Evolutionary conservation across 2,797 vertebrate species (phyloP).

Genomic region (Dendrocincla tyrannina): DNA sequence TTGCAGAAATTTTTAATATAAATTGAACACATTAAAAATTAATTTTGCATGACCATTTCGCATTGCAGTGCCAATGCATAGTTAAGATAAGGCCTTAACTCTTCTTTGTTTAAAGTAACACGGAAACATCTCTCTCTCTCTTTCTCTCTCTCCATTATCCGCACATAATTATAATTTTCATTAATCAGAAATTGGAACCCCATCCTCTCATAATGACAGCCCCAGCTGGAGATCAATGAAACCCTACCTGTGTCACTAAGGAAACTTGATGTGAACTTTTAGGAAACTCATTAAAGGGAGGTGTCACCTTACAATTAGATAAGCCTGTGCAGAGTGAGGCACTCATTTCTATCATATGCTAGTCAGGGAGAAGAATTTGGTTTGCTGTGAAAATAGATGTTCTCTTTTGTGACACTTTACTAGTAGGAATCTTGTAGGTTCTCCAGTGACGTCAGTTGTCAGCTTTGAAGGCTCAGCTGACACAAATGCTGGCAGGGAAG

Average conservation of each 20-base stretch:
- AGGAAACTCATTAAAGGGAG: constrained; percentile 87
- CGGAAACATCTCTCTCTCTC: constrained; percentile 68
- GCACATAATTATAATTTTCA: constrained; percentile 83
- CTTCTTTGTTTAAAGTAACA: constrained; percentile 85
- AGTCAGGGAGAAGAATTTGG: constrained; percentile 74
- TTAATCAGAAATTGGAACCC: constrained; percentile 79
- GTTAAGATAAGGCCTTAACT: constrained; percentile 85
- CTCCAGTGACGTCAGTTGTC: constrained; percentile 67
- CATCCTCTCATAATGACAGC: constrained; percentile 65
- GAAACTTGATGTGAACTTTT: constrained; percentile 81
- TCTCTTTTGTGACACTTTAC: background rate
- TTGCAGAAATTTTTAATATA: constrained; percentile 89
- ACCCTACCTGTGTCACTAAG: constrained; percentile 81
- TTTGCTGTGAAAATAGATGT: constrained; percentile 73
- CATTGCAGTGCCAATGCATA: constrained; percentile 83
- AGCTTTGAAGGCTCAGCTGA: constrained; percentile 72
- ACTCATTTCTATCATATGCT: constrained; percentile 57
- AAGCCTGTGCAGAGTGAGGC: constrained; percentile 68
- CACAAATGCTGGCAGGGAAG: background rate
- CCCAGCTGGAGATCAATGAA: constrained; percentile 78
- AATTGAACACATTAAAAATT: constrained; percentile 89
- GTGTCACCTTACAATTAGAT: constrained; percentile 81
- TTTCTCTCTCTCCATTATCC: constrained; percentile 59
- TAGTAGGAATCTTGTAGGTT: constrained; percentile 21
- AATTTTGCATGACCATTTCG: constrained; percentile 88